Percentiles rank a stretch among this genome's conserved stretches.
These are phyloP conservation scores for Dryomyza anilis DNA, from an alignment of 2,888 invertebrate species.

Conservation along the genomic window DNA sequence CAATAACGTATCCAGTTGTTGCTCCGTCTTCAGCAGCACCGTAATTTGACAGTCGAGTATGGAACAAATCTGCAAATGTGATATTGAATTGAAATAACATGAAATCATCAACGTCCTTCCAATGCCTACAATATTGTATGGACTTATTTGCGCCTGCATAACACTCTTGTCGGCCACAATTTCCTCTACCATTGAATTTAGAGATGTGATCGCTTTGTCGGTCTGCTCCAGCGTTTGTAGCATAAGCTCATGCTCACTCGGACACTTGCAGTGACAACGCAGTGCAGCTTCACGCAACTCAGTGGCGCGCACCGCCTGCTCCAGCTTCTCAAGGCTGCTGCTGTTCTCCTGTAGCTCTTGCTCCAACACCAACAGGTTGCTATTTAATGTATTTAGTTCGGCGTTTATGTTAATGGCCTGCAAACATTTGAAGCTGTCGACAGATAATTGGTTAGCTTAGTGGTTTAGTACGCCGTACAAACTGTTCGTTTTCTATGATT, in stretches of 20 bases:
- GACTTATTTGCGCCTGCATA: constrained; percentile 12
- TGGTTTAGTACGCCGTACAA: constrained; percentile 20
- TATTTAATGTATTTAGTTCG: constrained; percentile 7
- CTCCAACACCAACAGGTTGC: constrained; percentile 19
- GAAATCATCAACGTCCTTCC: not conserved
- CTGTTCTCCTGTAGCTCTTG: constrained; percentile 12
- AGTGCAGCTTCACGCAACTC: no score
- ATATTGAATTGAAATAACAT: not conserved
- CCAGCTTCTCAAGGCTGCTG: not conserved
- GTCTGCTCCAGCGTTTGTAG: constrained; percentile 13
- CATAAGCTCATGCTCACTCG: not conserved
- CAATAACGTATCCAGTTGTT: constrained; percentile 11
- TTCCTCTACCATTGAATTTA: constrained; percentile 10
- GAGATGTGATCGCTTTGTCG: constrained; percentile 4
- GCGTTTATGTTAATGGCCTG: constrained; percentile 19
- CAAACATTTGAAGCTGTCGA: no score
- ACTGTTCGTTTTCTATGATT: constrained; percentile 22
- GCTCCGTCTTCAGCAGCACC: constrained; percentile 20
- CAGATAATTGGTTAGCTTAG: no score
- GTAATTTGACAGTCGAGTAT: constrained; percentile 26
- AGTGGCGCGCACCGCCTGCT: not conserved
- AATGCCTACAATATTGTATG: constrained; percentile 23
- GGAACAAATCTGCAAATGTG: constrained; percentile 7
- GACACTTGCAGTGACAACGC: not conserved
- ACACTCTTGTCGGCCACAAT: constrained; percentile 11